Conservation (phyloP, 2,888 invertebrate genomes). For the Horisme vitalbata region DNA sequence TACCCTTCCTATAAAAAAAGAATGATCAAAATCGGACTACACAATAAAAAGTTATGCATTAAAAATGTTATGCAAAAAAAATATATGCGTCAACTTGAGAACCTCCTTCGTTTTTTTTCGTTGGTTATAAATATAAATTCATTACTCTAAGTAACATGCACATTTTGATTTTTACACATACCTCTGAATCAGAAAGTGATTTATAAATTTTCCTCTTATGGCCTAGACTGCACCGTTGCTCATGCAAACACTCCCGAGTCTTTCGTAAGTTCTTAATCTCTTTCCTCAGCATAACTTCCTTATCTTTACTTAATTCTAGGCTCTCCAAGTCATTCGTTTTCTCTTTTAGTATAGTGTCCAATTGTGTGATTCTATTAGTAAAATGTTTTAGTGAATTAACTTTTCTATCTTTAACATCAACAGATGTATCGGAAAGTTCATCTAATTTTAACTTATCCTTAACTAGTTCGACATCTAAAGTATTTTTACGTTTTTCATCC, state of each 20-base stretch:
- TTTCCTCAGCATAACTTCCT: constrained; percentile 86
- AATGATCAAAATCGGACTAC: no score
- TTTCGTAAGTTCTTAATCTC: constrained; percentile 91
- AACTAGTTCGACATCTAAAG: constrained; percentile 85
- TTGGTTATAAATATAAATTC: no score
- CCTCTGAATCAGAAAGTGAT: constrained; percentile 87
- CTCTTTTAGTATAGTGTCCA: constrained; percentile 87
- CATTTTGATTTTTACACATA: constrained; percentile 33
- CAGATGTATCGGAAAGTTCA: constrained; percentile 76
- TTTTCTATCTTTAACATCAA: constrained; percentile 81
- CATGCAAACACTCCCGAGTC: constrained; percentile 89
- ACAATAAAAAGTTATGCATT: no score
- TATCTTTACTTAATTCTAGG: constrained; percentile 81
- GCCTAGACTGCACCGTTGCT: constrained; percentile 89
- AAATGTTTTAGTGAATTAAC: constrained; percentile 84
- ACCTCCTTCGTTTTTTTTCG: no score
- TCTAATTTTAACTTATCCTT: constrained; percentile 78
- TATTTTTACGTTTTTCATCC: constrained; percentile 87
- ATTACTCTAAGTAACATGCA: no score
- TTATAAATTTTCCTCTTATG: constrained; percentile 89
- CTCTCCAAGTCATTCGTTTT: constrained; percentile 86
- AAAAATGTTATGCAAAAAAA: no score
- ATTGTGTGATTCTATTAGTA: constrained; percentile 85
- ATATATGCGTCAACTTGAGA: no score
- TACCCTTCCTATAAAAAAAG: no score